Evolutionary conservation across 1,140 invertebrate genomes (phyloP).

Genomic region (silkworm (Bombyx mori)): DNA sequence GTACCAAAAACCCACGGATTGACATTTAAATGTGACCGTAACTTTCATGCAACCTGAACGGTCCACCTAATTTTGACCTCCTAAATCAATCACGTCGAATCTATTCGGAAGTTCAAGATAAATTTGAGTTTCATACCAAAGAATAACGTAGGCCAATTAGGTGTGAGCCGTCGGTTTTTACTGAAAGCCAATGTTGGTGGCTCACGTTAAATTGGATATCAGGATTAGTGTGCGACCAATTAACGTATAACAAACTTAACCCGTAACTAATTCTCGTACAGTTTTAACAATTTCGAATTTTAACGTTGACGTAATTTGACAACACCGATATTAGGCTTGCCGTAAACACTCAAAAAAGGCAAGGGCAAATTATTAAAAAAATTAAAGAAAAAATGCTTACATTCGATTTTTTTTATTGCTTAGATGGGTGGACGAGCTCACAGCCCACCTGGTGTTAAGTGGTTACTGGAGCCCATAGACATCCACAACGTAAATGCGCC

Average conservation of each 20-base stretch:
- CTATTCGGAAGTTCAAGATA: too few species aligned
- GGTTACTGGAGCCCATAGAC: too few species aligned
- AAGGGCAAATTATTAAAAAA: too few species aligned
- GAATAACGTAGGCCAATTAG: slow-evolving; percentile 2
- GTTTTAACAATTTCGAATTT: slow-evolving; percentile 67
- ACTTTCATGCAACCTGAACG: slow-evolving; percentile 22
- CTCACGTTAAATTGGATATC: slow-evolving; percentile 24
- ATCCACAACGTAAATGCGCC: too few species aligned
- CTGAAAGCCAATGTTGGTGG: not conserved
- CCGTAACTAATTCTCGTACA: slow-evolving; percentile 65
- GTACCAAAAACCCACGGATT: slow-evolving; percentile 47
- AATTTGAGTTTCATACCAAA: too few species aligned
- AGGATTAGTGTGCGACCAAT: slow-evolving; percentile 47
- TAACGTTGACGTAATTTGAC: slow-evolving; percentile 54
- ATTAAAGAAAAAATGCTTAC: too few species aligned
- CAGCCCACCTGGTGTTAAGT: too few species aligned
- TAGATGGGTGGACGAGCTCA: too few species aligned
- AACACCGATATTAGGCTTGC: slow-evolving; percentile 25
- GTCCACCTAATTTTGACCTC: slow-evolving; percentile 18
- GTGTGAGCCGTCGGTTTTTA: not conserved
- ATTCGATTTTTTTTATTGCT: too few species aligned
- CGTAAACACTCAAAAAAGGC: too few species aligned
- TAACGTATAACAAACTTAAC: slow-evolving; percentile 62
- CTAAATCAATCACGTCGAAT: too few species aligned
- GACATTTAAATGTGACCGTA: slow-evolving; percentile 52